phyloP scores from a whole-genome alignment of 2,888 invertebrate genomes.

The Drosophila peninsularis region DNA sequence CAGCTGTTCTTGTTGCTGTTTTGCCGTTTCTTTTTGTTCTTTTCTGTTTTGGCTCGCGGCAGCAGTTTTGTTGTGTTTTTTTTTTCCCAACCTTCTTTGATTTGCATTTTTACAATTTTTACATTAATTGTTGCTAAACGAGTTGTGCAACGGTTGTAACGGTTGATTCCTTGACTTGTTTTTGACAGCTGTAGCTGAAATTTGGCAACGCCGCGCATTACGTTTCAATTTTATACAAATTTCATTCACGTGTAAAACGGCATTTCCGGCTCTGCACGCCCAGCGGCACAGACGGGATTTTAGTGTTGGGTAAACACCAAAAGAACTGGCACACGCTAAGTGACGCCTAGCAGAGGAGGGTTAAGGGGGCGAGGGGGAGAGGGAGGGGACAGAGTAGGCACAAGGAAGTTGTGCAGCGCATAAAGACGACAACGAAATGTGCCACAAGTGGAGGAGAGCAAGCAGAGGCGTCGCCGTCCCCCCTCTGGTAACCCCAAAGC shows the following conservation, averaged over 20 bases:
- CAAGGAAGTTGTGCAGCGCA: conserved; percentile 65
- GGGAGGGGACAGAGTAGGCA: conserved; percentile 47
- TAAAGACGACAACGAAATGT: conserved; percentile 60
- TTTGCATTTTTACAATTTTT: conserved; percentile 59
- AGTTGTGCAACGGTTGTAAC: conserved; percentile 46
- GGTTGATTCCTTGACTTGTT: conserved; percentile 43
- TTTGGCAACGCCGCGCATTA: conserved; percentile 57
- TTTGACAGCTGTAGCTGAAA: conserved; percentile 47
- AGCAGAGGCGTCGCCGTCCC: neutral
- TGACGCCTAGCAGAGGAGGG: conserved; percentile 39
- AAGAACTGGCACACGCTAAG: conserved; percentile 77
- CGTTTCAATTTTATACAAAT: conserved; percentile 41
- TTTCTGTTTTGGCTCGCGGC: conserved; percentile 41
- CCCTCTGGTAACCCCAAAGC: conserved; percentile 16
- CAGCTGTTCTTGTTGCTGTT: conserved; percentile 1
- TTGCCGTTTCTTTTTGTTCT: conserved; percentile 33
- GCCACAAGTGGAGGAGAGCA: conserved; percentile 61
- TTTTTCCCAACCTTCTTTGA: conserved; percentile 42
- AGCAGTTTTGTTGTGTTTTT: conserved; percentile 24
- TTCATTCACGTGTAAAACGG: conserved; percentile 81
- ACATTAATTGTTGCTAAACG: conserved; percentile 68
- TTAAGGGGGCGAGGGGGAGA: neutral
- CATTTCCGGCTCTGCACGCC: conserved; percentile 76
- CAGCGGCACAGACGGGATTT: conserved; percentile 13
- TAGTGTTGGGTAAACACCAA: conserved; percentile 61